Percentiles rank a stretch among this genome's conserved stretches.
Evolutionary conservation across 2,888 invertebrate genomes (phyloP).

Genomic region (Idaea aversata): DNA sequence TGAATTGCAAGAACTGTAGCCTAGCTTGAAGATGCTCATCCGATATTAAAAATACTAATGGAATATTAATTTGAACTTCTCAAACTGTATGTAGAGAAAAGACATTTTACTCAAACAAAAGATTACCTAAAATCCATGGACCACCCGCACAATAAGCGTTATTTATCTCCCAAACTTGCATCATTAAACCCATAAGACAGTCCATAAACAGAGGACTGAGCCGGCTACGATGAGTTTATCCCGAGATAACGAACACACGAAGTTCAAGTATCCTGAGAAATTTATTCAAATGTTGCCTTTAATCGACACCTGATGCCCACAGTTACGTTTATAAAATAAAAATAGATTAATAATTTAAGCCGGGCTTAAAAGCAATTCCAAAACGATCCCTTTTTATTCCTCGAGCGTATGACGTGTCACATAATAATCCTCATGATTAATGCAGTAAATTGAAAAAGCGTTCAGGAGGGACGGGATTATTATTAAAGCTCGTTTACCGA

Average conservation of each 20-base stretch:
- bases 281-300: constrained; percentile 22
- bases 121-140: constrained; percentile 15
- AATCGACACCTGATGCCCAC: constrained; percentile 25
- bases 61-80: not conserved
- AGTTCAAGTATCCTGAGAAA: constrained; percentile 31
- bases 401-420: constrained; percentile 29
- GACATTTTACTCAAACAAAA: not conserved
- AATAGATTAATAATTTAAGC: constrained; percentile 10
- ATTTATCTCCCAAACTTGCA: constrained; percentile 31
- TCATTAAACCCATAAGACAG: constrained; percentile 34
- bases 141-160: constrained; percentile 31
- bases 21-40: not conserved
- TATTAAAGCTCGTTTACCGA: constrained; percentile 13
- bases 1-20: too few relatives aligned
- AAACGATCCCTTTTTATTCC: constrained; percentile 30
- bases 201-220: constrained; percentile 37
- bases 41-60: constrained; percentile 11
- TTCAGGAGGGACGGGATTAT: constrained; percentile 23
- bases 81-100: not conserved
- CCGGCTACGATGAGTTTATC: constrained; percentile 29
- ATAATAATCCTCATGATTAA: constrained; percentile 32
- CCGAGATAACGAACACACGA: constrained; percentile 28
- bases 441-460: constrained; percentile 30
- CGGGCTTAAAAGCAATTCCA: constrained; percentile 23
- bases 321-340: constrained; percentile 9